phyloP scores from a whole-genome alignment of 2,113 vertebrate species.

The Gallinago paraguaiae region DNA sequence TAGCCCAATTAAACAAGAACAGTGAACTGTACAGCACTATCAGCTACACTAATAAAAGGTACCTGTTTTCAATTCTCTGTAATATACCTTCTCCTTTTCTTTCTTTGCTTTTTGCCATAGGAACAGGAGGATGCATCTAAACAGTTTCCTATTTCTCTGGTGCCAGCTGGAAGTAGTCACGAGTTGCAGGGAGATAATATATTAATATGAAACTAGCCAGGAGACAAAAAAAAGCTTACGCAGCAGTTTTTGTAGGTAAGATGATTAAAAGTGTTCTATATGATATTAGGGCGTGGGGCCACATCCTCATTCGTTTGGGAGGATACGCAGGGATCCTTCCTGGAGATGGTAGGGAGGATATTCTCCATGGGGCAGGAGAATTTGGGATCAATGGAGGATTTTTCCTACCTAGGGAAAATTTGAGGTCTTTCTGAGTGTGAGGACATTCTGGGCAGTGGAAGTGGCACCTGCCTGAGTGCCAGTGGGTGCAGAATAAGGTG shows the following conservation, averaged over 20 bases:
- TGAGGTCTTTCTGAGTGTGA: not conserved
- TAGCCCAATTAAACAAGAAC: constrained; percentile 58
- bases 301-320: not conserved
- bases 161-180: constrained; percentile 6
- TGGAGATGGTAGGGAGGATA: not conserved
- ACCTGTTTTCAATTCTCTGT: constrained; percentile 26
- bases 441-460: rapidly evolving
- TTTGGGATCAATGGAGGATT: not conserved
- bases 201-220: constrained; percentile 52
- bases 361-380: not conserved
- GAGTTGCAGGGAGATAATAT: constrained; percentile 43
- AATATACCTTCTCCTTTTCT: constrained; percentile 15
- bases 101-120: constrained; percentile 26
- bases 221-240: constrained; percentile 44
- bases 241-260: constrained; percentile 21
- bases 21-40: constrained; percentile 38
- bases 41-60: constrained; percentile 54
- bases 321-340: not conserved
- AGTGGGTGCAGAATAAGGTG: not conserved
- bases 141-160: constrained; percentile 23
- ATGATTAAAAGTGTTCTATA: constrained; percentile 44
- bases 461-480: not conserved
- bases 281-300: not conserved
- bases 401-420: not conserved
- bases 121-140: constrained; percentile 40